Evolutionary conservation across 2,888 invertebrate species (phyloP).

Genomic region (Malacosoma neustria): DNA sequence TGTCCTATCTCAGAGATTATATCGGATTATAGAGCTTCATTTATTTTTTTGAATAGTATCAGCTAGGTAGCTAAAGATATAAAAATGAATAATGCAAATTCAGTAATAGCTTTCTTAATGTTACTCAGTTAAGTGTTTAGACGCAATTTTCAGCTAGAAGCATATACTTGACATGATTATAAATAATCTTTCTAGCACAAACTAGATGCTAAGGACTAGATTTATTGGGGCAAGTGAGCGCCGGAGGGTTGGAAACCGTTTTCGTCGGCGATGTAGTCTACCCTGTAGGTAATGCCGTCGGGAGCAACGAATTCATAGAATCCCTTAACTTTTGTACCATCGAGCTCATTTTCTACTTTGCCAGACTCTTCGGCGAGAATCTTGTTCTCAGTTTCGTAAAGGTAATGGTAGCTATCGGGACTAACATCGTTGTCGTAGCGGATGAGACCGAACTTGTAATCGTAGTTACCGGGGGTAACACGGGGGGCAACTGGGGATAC

Average conservation of each 20-base stretch:
- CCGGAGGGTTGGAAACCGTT: conserved; percentile 53
- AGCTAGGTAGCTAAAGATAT: neutral
- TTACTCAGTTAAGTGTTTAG: conserved; percentile 4
- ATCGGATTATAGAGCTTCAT: neutral
- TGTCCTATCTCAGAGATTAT: neutral
- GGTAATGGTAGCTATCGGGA: conserved; percentile 59
- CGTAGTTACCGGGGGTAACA: conserved; percentile 25
- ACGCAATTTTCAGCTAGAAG: conserved; percentile 1
- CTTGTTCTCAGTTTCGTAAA: conserved; percentile 67
- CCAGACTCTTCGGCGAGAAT: conserved; percentile 63
- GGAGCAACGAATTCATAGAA: conserved; percentile 58
- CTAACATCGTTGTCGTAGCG: conserved; percentile 47
- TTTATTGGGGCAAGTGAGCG: conserved; percentile 44
- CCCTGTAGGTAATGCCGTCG: conserved; percentile 62
- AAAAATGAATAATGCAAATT: neutral
- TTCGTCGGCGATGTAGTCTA: conserved; percentile 64
- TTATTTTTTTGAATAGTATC: neutral
- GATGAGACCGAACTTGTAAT: conserved; percentile 58
- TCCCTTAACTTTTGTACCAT: conserved; percentile 47
- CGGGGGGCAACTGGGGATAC: neutral
- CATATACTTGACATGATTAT: neutral
- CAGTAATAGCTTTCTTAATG: conserved; percentile 2
- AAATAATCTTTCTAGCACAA: neutral
- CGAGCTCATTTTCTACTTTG: conserved; percentile 39
- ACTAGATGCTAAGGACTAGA: conserved; percentile 18